Base-by-base conservation (phyloP, 2,888 invertebrate genomes). In the Syrista parreyssii region DNA sequence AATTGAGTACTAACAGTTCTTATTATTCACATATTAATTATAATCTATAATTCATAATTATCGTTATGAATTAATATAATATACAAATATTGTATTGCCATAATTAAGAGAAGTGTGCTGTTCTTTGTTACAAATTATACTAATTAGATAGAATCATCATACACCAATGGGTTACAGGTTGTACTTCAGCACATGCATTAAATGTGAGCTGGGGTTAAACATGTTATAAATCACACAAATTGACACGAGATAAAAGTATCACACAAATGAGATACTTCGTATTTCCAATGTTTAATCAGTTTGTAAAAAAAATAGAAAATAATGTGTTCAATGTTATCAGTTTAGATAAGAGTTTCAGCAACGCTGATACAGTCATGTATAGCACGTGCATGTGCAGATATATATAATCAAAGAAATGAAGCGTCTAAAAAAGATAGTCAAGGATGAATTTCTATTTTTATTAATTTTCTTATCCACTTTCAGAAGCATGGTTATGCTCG, bases 251-350 rank as follows among this genome's bases (percentile, higher is more conserved):
- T 55, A 23, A 55, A 15, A 55, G 1, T 55, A 6, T 55, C 23
- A 55, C 23, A 55, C 9, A 55, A 23, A 55, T 9, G 23, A 23
- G 55, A 23, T 23, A 55, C 55, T 55, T 55, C 9, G 55, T 23
- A 23, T 55, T 55, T 55, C 55, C 23, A 23, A 55, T 9, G 55
- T 55, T 55, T 55, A 55, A 55, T 55, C 55, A 55, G 55, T 55
- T 55, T 55, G 23, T 15, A 55, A 23, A 75, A 80, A 12, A 69
- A 75, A 81, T 32, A n/a, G 11, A 73, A 11, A 55, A 68, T 71
- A 74, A 76, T 75, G 68, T n/a, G 40, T 76, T 34, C 15, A 68
- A 71, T 69, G 11, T 15, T 11, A 32, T 68, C 74, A 74, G 68
- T 9, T 55, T 55, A 55, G 55, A 55, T 55, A 55, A 15, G 6